Base-by-base conservation (phyloP, 1,140 invertebrate species). In the Caenorhabditis latens region DNA sequence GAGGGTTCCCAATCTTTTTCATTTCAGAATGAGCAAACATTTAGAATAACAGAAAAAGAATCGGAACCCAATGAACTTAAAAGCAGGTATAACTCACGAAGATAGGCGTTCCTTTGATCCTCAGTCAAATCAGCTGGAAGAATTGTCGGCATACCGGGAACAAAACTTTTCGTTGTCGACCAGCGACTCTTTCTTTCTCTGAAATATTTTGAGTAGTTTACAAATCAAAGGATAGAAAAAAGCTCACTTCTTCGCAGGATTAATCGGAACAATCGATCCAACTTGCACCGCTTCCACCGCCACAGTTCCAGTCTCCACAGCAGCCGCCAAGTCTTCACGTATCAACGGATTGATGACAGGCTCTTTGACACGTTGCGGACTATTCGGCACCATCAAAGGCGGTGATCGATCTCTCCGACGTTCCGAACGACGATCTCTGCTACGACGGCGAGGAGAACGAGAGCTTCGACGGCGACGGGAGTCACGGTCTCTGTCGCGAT, bases 61-160 rank as follows among this genome's bases (percentile, higher is more conserved):
- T 58, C 57, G 16, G 16, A 58, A 58, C 57, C 16, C 16, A n/a
- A 58, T 4, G n/a, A n/a, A 4, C 13, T 40, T 11, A 4, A 65
- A 65, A 3, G 40, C 11, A 11, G 14, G 5, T n/a, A 57, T 86
- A 75, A 89, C 91, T 91, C 85, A 92, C 91, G 86, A 46, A 92
- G 89, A 89, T 92, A 92, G 14, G 82, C 89, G 53, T 89, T 85
- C 50, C 90, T 90, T 65, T 92, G 91, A 57, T 87, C 88, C 21
- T 92, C 92, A 42, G 90, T 90, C 53, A 92, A 67, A 65, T 93
- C 86, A 13, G 91, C 88, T 11, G 91, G 91, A 19, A 92, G 87
- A 57, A 92, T 92, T 1, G 91, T 92, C 5, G 92, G 92, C 91
- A 92, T 92, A 55, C 91, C 91, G 3, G 91, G 91, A n/a, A 92